Conservation (phyloP, 2,888 invertebrate species). For the Drosophila vallismaia region DNA sequence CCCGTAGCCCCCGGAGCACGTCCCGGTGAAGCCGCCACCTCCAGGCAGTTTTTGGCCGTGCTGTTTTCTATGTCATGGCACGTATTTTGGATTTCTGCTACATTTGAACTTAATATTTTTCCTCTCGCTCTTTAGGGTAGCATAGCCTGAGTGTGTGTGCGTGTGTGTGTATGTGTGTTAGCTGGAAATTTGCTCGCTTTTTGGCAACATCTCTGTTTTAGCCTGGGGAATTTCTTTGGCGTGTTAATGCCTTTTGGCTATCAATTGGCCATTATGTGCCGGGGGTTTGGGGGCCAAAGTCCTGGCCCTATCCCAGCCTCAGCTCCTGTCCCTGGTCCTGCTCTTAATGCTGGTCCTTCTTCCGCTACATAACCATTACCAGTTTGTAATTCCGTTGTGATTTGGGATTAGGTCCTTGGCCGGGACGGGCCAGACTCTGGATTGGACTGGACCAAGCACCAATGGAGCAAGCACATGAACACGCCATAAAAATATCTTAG, state of each 20-base stretch:
- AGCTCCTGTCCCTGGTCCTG: background rate
- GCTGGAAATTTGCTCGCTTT: constrained; percentile 59
- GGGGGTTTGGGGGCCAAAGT: constrained; percentile 34
- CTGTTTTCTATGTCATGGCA: constrained; percentile 75
- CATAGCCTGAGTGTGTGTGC: constrained; percentile 8
- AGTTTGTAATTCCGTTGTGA: constrained; percentile 78
- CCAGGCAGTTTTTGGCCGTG: constrained; percentile 15
- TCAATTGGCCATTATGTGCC: constrained; percentile 77
- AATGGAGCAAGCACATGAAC: constrained; percentile 60
- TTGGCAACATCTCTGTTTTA: constrained; percentile 53
- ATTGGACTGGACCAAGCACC: background rate
- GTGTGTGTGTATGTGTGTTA: constrained; percentile 35
- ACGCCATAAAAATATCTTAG: constrained; percentile 76
- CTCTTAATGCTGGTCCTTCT: constrained; percentile 28
- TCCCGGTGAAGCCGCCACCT: background rate
- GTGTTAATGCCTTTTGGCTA: constrained; percentile 79
- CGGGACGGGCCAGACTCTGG: constrained; percentile 17
- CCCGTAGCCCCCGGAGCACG: constrained; percentile 2
- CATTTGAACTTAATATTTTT: constrained; percentile 78
- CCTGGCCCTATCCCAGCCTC: background rate
- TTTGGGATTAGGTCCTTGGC: constrained; percentile 72
- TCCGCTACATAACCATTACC: constrained; percentile 74
- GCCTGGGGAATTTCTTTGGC: constrained; percentile 71
- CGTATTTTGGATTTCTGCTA: constrained; percentile 78
- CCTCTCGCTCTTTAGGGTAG: constrained; percentile 13